Conservation (phyloP, 2,113 vertebrate genomes). For the Seriola rivoliana region DNA sequence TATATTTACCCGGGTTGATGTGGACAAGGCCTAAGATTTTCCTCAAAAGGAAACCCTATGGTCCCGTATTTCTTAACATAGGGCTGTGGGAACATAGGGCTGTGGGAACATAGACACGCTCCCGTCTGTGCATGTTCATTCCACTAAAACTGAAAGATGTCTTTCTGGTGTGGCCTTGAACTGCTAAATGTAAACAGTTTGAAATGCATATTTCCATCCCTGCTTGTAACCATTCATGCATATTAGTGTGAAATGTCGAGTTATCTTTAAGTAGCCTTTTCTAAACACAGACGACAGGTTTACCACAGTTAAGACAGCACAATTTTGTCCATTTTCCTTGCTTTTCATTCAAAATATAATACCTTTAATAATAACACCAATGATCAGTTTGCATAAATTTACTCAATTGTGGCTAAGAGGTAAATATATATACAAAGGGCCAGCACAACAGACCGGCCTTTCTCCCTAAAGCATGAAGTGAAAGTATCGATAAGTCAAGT, state of each 20-base stretch:
- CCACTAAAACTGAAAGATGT: not conserved
- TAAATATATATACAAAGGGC: too few relatives aligned
- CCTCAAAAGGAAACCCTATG: too few relatives aligned
- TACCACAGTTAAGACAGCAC: not conserved
- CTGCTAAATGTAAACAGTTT: conserved; percentile 37
- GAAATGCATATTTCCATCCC: conserved; percentile 39
- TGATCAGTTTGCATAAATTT: not conserved
- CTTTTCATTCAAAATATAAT: not conserved
- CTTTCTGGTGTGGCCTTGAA: conserved; percentile 35
- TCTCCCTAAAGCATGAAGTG: too few relatives aligned
- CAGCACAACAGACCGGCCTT: too few relatives aligned
- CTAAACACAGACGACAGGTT: not conserved
- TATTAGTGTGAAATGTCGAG: conserved; percentile 32
- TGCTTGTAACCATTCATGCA: conserved; percentile 30
- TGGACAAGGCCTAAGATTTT: too few relatives aligned
- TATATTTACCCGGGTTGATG: too few relatives aligned
- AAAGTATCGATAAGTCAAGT: too few relatives aligned
- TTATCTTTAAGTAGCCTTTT: not conserved
- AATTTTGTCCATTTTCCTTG: not conserved
- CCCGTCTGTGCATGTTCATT: not conserved
- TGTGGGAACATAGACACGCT: too few relatives aligned
- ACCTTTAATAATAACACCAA: not conserved
- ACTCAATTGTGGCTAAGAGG: too few relatives aligned
- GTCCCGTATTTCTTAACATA: too few relatives aligned
- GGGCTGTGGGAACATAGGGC: too few relatives aligned